Conservation (phyloP, 37 sponge, comb jelly and placozoan genomes). For the Oscarella lobularis region DNA sequence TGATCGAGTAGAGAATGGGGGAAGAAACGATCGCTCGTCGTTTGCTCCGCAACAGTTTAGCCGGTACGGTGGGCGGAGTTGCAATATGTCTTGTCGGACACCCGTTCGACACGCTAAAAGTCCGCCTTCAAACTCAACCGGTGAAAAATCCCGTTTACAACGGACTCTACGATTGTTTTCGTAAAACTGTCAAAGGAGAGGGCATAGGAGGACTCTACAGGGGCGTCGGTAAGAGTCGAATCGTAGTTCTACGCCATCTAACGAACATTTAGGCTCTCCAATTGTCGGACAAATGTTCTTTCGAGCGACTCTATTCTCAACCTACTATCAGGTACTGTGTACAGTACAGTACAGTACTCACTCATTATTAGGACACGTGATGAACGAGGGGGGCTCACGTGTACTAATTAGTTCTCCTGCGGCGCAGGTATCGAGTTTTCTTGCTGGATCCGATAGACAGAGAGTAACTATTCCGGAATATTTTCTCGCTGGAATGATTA, state of each 20-base stretch:
- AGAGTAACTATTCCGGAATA: background rate
- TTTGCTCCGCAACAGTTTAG: background rate
- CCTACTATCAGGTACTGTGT: conserved; percentile 11
- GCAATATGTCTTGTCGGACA: conserved; percentile 12
- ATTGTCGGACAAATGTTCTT: conserved; percentile 19
- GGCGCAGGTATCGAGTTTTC: background rate
- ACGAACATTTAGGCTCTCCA: conserved; percentile 11
- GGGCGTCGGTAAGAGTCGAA: conserved; percentile 6
- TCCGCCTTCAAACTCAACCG: conserved; percentile 12
- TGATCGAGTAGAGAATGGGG: no score
- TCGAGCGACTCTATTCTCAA: conserved; percentile 14
- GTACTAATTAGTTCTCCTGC: background rate
- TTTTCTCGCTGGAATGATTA: background rate
- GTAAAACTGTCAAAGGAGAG: conserved; percentile 12
- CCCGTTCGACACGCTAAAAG: conserved; percentile 15
- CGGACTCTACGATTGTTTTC: conserved; percentile 7
- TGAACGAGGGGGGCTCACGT: no score
- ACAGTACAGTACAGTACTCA: background rate
- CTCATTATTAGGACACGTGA: background rate
- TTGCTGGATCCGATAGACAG: background rate
- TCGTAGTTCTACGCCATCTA: no score
- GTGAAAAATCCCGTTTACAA: conserved; percentile 2
- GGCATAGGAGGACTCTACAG: conserved; percentile 16
- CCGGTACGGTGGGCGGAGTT: conserved; percentile 8
- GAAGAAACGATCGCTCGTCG: background rate